Evolutionary conservation across 1,140 invertebrate genomes (phyloP), one percentile per base, ranked within the genome.

Genomic region (Matsumurasca onukii): DNA sequence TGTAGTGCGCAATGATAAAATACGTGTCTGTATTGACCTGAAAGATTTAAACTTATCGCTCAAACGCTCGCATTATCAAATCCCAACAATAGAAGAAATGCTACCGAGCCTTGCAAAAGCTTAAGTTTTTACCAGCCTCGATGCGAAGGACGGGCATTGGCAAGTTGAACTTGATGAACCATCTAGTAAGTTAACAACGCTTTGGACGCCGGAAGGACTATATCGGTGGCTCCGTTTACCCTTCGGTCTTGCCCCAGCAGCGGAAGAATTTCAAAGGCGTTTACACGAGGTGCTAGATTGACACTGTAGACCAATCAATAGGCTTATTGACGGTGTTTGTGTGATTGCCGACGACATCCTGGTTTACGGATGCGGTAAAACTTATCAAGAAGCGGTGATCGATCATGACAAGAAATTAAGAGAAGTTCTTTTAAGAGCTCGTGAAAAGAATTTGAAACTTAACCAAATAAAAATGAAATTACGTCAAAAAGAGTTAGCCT

Each of bases 401-500:
- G 39, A 45, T 45, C 39, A 45, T n/a, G 31, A 70, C 65, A 59
- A 71, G 70, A 15, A 63, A 27, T 49, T 68, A 49, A 45, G n/a
- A 45, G 9, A 45, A 45, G 9, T 45, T 45, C 9, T 45, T 12
- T 12, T 9, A 12, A 45, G 39, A n/a, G 39, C 39, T 45, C 9
- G 39, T 12, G 39, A 45, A 45, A 45, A 9, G n/a, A 45, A 45
- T 45, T 45, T 45, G 39, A 45, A 45, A 45, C 39, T 45, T n/a
- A 45, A 45, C 39, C n/a, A 45, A n/a, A 45, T 12, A n/a, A 45
- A 45, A 45, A 45, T 45, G 39, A 45, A n/a, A 45, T 17, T 31
- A 3, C 3, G 27, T 17, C 51, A 65, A 69, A 69, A 25, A 45
- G 51, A 25, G 25, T 39, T 34, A 27, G 90, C 90, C 77, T 82